Conservation (phyloP, 1,140 invertebrate species). For the Drosophila lacertosa region DNA sequence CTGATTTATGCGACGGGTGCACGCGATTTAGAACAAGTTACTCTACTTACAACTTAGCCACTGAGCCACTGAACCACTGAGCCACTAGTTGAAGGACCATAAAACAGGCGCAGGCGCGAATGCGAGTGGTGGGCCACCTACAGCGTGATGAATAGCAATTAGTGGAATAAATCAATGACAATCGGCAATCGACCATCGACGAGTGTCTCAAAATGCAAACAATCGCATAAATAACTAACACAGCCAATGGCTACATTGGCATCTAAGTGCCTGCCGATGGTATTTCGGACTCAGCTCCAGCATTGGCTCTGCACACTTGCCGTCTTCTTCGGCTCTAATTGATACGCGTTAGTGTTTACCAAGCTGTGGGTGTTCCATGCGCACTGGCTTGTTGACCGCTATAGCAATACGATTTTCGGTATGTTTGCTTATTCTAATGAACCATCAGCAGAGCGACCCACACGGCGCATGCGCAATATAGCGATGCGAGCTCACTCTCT, state of each 20-base stretch:
- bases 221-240: constrained; percentile 64
- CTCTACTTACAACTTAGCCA: neutral
- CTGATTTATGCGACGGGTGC: constrained; percentile 67
- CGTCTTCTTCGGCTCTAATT: constrained; percentile 68
- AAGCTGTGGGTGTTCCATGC: constrained; percentile 75
- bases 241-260: constrained; percentile 30
- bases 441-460: constrained; percentile 21
- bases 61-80: neutral
- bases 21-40: constrained; percentile 68
- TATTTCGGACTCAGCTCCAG: neutral
- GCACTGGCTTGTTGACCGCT: constrained; percentile 68
- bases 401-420: constrained; percentile 38
- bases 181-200: constrained; percentile 40
- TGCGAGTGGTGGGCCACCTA: constrained; percentile 52
- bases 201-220: constrained; percentile 59
- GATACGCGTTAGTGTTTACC: constrained; percentile 72
- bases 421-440: constrained; percentile 78
- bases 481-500: neutral
- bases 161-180: constrained; percentile 77
- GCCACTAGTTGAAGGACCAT: constrained; percentile 15
- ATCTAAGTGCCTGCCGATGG: constrained; percentile 4
- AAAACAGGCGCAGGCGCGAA: neutral
- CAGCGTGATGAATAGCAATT: constrained; percentile 76
- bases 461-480: constrained; percentile 35
- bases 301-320: constrained; percentile 45